phyloP scores from a whole-genome alignment of 2,113 vertebrate genomes.

The Mobula hypostoma region DNA sequence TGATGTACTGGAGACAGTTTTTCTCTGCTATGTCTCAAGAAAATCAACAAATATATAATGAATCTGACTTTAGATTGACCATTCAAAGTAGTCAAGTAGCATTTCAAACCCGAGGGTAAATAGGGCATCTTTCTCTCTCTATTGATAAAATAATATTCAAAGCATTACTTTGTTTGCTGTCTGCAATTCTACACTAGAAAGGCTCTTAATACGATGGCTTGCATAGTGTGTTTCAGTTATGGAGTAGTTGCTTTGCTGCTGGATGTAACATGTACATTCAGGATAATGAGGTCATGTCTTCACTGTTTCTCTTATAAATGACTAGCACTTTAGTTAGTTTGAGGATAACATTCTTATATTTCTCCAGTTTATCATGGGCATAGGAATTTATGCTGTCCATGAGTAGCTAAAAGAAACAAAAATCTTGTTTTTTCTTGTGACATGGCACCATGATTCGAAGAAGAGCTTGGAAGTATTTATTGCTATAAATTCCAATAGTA shows the following conservation, averaged over 20 bases:
- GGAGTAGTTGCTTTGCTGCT: constrained; percentile 19
- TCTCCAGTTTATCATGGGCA: background rate
- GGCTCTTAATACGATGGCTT: constrained; percentile 60
- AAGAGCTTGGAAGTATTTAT: background rate
- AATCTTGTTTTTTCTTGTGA: background rate
- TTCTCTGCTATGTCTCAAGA: constrained; percentile 64
- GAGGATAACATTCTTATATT: constrained; percentile 13
- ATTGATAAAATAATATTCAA: constrained; percentile 78
- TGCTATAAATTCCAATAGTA: background rate
- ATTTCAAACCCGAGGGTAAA: constrained; percentile 67
- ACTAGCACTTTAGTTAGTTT: background rate
- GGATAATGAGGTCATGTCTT: constrained; percentile 16
- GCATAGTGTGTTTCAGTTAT: constrained; percentile 61
- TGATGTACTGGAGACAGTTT: constrained; percentile 68
- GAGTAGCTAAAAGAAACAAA: background rate
- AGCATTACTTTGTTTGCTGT: constrained; percentile 73
- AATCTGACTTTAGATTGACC: constrained; percentile 77
- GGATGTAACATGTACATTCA: background rate
- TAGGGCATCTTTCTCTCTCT: constrained; percentile 72
- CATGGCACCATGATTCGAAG: background rate
- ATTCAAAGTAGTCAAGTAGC: constrained; percentile 66
- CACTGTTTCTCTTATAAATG: background rate
- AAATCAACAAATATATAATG: constrained; percentile 75
- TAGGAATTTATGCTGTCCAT: background rate
- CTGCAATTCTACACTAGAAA: constrained; percentile 71